Percentiles rank a stretch among this genome's conserved stretches.
Conservation (phyloP, 2,888 invertebrate species). For the Hoplodrina blanda region DNA sequence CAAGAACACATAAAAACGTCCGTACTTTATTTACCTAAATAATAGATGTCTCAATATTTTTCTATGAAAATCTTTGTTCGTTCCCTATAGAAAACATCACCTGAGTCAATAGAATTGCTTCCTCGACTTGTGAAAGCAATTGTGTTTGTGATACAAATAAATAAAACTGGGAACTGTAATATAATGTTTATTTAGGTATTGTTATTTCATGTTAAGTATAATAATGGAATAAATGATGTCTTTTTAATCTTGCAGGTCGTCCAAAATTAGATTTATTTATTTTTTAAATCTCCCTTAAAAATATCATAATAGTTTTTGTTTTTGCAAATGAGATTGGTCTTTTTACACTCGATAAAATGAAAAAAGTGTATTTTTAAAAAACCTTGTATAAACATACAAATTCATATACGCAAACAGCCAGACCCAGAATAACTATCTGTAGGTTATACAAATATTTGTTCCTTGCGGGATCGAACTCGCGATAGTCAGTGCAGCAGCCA, state of each 20-base stretch:
- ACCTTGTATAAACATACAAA: too few species aligned
- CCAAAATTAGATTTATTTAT: background rate
- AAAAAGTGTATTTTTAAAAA: too few species aligned
- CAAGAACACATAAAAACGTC: conserved; percentile 40
- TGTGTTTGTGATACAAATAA: conserved; percentile 63
- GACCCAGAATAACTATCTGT: too few species aligned
- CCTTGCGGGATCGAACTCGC: too few species aligned
- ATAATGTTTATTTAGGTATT: conserved; percentile 20
- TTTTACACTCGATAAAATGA: too few species aligned
- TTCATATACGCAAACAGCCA: too few species aligned
- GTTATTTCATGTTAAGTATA: conserved; percentile 8
- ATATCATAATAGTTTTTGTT: too few species aligned
- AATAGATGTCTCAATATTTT: conserved; percentile 53
- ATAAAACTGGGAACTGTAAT: conserved; percentile 35
- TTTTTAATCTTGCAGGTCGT: background rate
- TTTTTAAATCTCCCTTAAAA: too few species aligned
- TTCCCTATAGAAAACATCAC: conserved; percentile 54
- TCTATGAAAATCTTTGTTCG: conserved; percentile 31
- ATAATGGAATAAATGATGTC: background rate
- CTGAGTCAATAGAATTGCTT: conserved; percentile 64
- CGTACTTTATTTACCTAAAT: conserved; percentile 50
- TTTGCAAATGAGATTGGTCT: too few species aligned
- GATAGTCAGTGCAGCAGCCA: too few species aligned
- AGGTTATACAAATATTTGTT: too few species aligned
- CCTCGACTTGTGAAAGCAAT: conserved; percentile 44